These are phyloP conservation scores for Empis livida DNA, from an alignment of 2,888 invertebrate species.

Conservation along the genomic window DNA sequence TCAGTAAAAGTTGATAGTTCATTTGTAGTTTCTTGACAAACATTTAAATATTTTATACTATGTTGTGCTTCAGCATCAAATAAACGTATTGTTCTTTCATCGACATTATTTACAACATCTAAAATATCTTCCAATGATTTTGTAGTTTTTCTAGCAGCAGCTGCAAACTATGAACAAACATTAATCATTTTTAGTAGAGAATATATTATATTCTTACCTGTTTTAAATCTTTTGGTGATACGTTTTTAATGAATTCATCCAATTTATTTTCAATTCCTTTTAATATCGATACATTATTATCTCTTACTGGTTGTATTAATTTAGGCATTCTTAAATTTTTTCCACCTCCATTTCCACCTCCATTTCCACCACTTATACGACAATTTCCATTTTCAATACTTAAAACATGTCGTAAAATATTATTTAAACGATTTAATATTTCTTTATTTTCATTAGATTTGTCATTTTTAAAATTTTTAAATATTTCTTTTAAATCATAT, in stretches of 20 bases:
- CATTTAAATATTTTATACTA: conserved; percentile 17
- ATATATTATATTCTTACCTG: not conserved
- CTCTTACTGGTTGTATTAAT: conserved; percentile 14
- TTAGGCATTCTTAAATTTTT: conserved; percentile 8
- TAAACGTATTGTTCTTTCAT: conserved; percentile 23
- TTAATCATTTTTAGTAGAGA: not conserved
- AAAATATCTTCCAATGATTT: conserved; percentile 26
- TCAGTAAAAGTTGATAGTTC: conserved; percentile 27
- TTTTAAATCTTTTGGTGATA: conserved; percentile 1
- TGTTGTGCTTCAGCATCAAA: conserved; percentile 18
- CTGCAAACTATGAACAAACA: conserved; percentile 10
- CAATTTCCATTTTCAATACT: conserved; percentile 16
- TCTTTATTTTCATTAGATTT: conserved; percentile 12
- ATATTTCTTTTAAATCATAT: conserved; percentile 1
- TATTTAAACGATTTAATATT: conserved; percentile 18
- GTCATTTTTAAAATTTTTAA: not conserved
- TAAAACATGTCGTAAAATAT: conserved; percentile 20
- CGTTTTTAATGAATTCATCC: not conserved
- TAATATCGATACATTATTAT: conserved; percentile 3
- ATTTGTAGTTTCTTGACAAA: conserved; percentile 23
- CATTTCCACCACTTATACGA: not conserved
- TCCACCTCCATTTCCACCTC: too few relatives aligned
- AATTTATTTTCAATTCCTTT: conserved; percentile 4
- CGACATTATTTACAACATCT: conserved; percentile 21
- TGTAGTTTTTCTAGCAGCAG: conserved; percentile 14